Percentiles rank a stretch among this genome's conserved stretches.
Conservation (phyloP, 92 coral and sea anemone species). For the Heteractis magnifica region DNA sequence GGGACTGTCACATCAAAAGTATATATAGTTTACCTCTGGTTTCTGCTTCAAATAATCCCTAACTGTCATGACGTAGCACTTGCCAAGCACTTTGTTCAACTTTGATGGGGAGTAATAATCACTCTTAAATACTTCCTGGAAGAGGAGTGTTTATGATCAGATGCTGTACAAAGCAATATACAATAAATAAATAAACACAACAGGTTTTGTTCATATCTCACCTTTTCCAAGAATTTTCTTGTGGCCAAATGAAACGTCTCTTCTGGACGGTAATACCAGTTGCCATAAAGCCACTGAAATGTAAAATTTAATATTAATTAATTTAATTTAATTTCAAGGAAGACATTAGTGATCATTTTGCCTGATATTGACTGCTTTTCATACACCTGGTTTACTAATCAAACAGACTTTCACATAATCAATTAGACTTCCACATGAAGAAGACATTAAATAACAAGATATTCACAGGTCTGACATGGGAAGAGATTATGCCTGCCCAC, state of each 20-base stretch:
- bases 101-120: constrained; percentile 72
- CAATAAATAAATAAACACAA: neutral
- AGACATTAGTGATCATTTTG: too few relatives aligned
- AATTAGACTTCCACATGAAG: too few relatives aligned
- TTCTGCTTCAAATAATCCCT: constrained; percentile 83
- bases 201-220: neutral
- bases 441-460: too few relatives aligned
- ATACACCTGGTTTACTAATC: too few relatives aligned
- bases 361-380: too few relatives aligned
- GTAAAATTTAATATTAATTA: neutral
- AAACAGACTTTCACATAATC: too few relatives aligned
- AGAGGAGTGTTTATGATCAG: neutral
- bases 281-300: constrained; percentile 80
- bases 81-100: constrained; percentile 76
- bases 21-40: constrained; percentile 59
- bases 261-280: constrained; percentile 90
- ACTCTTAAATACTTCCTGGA: constrained; percentile 93
- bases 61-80: constrained; percentile 88
- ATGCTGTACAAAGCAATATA: neutral
- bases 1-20: neutral
- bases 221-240: constrained; percentile 94
- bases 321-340: too few relatives aligned
- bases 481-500: too few relatives aligned
- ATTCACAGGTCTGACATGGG: too few relatives aligned
- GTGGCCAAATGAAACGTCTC: constrained; percentile 80